phyloP scores from a whole-genome alignment of 2,113 vertebrate genomes.

The Corythaeola cristata region DNA sequence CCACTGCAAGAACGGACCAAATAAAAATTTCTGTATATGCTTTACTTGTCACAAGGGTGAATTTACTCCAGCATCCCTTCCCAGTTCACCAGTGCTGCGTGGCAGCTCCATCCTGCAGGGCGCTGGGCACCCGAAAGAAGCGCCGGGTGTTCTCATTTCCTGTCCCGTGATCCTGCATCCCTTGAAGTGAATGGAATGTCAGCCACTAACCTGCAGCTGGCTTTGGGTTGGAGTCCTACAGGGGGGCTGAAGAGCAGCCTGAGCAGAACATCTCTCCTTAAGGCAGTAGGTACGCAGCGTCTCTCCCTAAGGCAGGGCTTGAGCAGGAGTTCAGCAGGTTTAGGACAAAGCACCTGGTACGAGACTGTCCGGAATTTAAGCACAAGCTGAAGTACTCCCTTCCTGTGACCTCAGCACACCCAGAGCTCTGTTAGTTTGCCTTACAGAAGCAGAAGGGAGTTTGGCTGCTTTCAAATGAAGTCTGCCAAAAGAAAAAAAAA shows the following conservation, averaged over 20 bases:
- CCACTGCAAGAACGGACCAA: neutral
- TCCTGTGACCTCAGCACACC: slow-evolving; percentile 9
- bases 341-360: neutral
- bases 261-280: neutral
- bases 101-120: neutral
- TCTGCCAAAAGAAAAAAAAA: slow-evolving; percentile 34
- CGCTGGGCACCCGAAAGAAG: neutral
- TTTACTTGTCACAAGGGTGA: neutral
- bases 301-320: neutral
- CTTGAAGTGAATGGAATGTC: neutral
- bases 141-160: neutral
- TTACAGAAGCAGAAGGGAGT: slow-evolving; percentile 17
- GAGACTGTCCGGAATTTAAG: neutral
- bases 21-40: neutral
- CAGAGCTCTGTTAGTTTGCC: neutral
- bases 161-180: neutral
- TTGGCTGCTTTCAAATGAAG: slow-evolving; percentile 30
- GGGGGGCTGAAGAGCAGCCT: neutral
- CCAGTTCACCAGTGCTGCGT: neutral
- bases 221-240: neutral
- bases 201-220: neutral
- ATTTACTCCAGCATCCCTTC: neutral
- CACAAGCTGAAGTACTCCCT: neutral
- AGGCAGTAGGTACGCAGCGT: neutral
- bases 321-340: neutral